A percentile compares a stretch with the other conserved stretches of the same genome.
Evolutionary conservation across 2,888 invertebrate genomes (phyloP).

Genomic region (Phengaris arion): DNA sequence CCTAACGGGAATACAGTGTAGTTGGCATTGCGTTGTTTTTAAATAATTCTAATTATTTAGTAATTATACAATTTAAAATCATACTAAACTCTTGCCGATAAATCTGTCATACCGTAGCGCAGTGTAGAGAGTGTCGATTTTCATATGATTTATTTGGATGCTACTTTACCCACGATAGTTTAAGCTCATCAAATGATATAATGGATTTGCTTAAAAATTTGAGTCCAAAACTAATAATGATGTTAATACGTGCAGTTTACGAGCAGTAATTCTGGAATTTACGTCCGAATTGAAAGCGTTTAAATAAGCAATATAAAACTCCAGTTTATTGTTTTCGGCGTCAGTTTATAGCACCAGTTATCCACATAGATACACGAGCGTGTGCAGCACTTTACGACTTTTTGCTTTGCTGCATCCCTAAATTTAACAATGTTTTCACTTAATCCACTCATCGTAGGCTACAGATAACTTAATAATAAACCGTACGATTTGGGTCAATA

Average conservation of each 20-base stretch:
- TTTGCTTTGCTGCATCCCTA: neutral
- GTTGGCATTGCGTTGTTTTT: too few relatives aligned
- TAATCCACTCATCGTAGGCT: too few relatives aligned
- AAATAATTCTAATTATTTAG: too few relatives aligned
- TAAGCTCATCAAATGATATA: neutral
- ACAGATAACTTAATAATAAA: too few relatives aligned
- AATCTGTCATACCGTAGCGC: neutral
- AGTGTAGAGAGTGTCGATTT: neutral
- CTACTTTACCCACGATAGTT: neutral
- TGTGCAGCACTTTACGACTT: neutral
- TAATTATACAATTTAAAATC: too few relatives aligned
- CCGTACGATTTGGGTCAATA: too few relatives aligned
- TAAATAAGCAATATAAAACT: neutral
- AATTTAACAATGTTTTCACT: too few relatives aligned
- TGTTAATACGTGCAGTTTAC: neutral
- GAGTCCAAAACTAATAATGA: neutral
- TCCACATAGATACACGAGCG: neutral
- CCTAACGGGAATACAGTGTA: too few relatives aligned
- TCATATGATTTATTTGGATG: neutral
- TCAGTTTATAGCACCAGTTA: neutral
- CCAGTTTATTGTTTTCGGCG: neutral
- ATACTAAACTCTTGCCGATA: too few relatives aligned
- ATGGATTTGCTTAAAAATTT: neutral
- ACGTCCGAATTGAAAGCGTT: slow-evolving; percentile 11
- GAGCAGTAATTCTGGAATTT: neutral